phyloP scores from a whole-genome alignment of 2,113 vertebrate species.

The Muntiacus muntjak region DNA sequence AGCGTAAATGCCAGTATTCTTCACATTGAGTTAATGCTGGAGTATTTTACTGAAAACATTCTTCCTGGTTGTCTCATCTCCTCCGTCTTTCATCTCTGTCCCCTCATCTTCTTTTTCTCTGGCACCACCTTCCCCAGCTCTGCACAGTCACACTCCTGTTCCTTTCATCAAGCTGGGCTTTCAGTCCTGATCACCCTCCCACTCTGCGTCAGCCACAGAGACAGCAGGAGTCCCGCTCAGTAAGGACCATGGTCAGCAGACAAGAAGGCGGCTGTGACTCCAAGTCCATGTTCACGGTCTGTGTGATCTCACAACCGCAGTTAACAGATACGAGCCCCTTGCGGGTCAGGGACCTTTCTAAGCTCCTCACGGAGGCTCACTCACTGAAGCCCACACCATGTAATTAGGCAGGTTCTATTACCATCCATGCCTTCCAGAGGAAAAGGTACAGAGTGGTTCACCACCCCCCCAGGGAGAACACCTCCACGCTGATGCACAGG shows the following conservation, averaged over 20 bases:
- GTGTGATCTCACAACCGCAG: rapidly evolving
- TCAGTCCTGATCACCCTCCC: rapidly evolving
- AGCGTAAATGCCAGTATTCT: rapidly evolving
- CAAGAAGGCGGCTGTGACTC: rapidly evolving
- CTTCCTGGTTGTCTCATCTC: neutral
- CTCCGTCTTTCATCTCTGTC: rapidly evolving
- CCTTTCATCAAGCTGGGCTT: rapidly evolving
- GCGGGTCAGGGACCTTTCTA: rapidly evolving
- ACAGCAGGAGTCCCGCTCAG: neutral
- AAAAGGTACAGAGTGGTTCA: neutral
- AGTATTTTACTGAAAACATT: rapidly evolving
- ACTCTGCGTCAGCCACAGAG: neutral
- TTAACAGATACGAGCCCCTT: rapidly evolving
- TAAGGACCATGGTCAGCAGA: rapidly evolving
- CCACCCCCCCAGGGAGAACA: rapidly evolving
- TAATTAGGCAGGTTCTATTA: rapidly evolving
- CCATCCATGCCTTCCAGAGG: neutral
- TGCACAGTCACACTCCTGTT: rapidly evolving
- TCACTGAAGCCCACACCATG: neutral
- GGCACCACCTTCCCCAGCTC: rapidly evolving
- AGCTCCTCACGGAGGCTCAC: neutral
- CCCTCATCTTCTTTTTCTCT: rapidly evolving
- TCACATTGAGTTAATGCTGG: rapidly evolving
- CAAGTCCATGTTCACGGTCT: rapidly evolving
- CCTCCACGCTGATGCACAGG: too few relatives aligned